Conservation (phyloP, 2,797 vertebrate genomes). For the Simalia tracyae region DNA sequence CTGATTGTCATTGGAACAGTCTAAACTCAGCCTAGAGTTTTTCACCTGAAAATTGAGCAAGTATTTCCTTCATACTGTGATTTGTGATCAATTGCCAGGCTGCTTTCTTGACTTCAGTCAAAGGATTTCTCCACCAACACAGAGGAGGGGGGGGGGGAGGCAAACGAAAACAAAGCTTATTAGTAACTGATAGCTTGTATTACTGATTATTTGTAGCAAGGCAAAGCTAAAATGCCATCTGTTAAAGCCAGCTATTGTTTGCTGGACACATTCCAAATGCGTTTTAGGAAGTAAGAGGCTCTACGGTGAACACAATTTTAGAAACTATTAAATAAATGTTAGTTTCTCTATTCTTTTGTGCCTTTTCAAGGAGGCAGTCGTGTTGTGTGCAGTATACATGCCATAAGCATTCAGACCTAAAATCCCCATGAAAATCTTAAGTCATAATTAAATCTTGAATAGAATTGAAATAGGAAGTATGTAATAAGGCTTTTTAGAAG, state of each 20-base stretch:
- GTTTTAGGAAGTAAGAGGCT: not conserved
- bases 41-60: not conserved
- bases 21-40: not conserved
- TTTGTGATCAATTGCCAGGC: not conserved
- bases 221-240: not conserved
- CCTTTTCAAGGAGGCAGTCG: not conserved
- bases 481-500: not conserved
- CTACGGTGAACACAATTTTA: not conserved
- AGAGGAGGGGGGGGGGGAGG: too few relatives aligned
- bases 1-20: not conserved
- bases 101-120: not conserved
- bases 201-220: not conserved
- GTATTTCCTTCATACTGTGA: not conserved
- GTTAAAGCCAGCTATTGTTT: not conserved
- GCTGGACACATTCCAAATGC: not conserved
- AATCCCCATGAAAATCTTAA: constrained; percentile 9
- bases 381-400: not conserved
- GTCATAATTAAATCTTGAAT: constrained; percentile 18
- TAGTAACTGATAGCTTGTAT: not conserved
- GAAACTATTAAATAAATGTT: constrained; percentile 10
- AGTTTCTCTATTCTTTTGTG: constrained; percentile 3
- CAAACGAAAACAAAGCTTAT: not conserved
- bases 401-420: not conserved
- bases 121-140: not conserved
- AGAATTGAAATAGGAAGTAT: not conserved